phyloP scores from a whole-genome alignment of 2,888 invertebrate species.

The Tetragonisca angustula region DNA sequence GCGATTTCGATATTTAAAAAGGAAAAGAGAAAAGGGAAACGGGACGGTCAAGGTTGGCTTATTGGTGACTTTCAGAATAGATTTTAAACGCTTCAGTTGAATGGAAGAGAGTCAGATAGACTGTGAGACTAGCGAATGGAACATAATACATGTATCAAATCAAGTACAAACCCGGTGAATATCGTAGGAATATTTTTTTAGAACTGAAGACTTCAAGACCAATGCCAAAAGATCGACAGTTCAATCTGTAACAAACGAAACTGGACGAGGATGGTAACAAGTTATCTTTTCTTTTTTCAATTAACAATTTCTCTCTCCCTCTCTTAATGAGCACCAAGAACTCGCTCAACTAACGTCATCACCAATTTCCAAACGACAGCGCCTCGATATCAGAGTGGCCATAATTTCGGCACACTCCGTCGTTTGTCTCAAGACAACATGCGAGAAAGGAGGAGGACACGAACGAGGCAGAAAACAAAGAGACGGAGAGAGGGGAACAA shows the following conservation, averaged over 20 bases:
- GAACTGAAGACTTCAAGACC: too few species aligned
- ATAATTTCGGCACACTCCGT: neutral
- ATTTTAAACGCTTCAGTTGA: neutral
- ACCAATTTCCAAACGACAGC: neutral
- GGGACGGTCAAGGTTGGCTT: conserved; percentile 59
- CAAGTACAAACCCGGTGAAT: neutral
- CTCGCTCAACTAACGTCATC: neutral
- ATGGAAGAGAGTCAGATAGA: too few species aligned
- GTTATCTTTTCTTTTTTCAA: neutral
- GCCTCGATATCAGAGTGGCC: conserved; percentile 5
- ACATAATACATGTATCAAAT: accelerated
- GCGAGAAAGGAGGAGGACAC: neutral
- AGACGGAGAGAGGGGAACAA: neutral
- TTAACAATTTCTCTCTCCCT: neutral
- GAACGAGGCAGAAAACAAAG: neutral
- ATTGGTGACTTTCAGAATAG: neutral
- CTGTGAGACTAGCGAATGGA: too few species aligned
- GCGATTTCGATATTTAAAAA: conserved; percentile 69
- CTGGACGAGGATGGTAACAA: neutral
- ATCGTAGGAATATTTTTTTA: neutral
- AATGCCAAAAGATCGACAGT: neutral
- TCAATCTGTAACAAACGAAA: neutral
- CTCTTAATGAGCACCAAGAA: too few species aligned
- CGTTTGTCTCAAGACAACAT: neutral
- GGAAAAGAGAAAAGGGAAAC: neutral